Evolutionary conservation across 92 coral and sea anemone species (phyloP).

Genomic region (Epizoanthus ramosus): DNA sequence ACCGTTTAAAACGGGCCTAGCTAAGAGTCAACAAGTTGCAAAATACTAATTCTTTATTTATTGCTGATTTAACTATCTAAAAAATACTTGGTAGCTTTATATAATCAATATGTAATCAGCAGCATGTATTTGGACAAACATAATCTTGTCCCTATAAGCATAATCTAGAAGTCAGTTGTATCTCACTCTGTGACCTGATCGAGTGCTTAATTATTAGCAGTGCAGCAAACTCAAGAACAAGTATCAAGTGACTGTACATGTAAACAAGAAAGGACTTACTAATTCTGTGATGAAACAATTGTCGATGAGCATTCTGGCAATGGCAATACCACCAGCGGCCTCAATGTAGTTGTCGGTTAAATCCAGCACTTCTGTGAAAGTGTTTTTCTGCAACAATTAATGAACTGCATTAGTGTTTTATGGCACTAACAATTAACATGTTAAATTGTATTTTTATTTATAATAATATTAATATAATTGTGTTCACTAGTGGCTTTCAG

Average conservation of each 20-base stretch:
- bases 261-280: conserved; percentile 53
- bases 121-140: background rate
- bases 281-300: conserved; percentile 94
- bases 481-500: too few relatives aligned
- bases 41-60: too few relatives aligned
- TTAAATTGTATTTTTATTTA: background rate
- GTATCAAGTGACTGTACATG: background rate
- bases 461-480: too few relatives aligned
- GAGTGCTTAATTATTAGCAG: background rate
- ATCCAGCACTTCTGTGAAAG: conserved; percentile 86
- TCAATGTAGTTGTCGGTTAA: conserved; percentile 91
- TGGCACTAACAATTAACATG: background rate
- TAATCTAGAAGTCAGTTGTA: too few relatives aligned
- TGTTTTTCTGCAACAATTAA: conserved; percentile 70
- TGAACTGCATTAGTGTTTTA: background rate
- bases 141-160: background rate
- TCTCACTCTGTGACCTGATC: too few relatives aligned
- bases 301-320: conserved; percentile 81
- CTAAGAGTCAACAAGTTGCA: too few relatives aligned
- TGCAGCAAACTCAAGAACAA: background rate
- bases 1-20: too few relatives aligned
- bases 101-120: background rate
- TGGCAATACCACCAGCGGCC: conserved; percentile 69
- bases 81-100: background rate
- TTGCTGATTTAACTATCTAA: background rate